Conservation (phyloP, 2,888 invertebrate genomes). For the Plagodis dolabraria region DNA sequence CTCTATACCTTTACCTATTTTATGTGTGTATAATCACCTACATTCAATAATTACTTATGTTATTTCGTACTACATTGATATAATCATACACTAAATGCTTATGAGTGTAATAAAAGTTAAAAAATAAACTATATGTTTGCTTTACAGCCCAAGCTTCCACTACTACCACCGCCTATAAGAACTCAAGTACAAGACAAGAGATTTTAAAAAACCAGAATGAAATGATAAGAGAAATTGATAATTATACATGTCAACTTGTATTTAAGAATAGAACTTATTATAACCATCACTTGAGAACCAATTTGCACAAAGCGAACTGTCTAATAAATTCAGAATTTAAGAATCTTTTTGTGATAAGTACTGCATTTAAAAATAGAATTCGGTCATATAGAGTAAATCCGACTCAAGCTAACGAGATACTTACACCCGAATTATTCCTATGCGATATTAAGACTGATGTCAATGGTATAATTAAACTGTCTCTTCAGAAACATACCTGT, state of each 20-base stretch:
- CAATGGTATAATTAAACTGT: not conserved
- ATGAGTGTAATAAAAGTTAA: too few species aligned
- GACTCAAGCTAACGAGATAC: slow-evolving; percentile 2
- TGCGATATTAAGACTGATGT: not conserved
- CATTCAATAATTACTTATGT: too few species aligned
- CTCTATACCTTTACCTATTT: too few species aligned
- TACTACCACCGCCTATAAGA: not conserved
- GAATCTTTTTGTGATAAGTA: slow-evolving; percentile 14
- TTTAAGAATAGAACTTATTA: not conserved
- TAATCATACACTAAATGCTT: too few species aligned
- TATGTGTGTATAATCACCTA: too few species aligned
- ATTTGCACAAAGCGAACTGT: slow-evolving; percentile 29
- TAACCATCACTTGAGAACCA: slow-evolving; percentile 24
- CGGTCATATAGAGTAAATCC: slow-evolving; percentile 19
- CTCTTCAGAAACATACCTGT: slow-evolving; percentile 2
- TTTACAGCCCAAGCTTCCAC: too few species aligned
- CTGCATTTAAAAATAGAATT: slow-evolving; percentile 34
- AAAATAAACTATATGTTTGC: too few species aligned
- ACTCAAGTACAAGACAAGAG: not conserved
- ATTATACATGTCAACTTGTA: not conserved
- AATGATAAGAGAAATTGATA: not conserved
- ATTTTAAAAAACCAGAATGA: not conserved
- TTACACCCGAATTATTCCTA: not conserved
- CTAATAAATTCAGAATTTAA: slow-evolving; percentile 22
- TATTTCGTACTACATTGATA: too few species aligned